These are phyloP conservation scores for Periophthalmodon schlosseri DNA, from an alignment of 2,113 vertebrate genomes.

Conservation along the genomic window DNA sequence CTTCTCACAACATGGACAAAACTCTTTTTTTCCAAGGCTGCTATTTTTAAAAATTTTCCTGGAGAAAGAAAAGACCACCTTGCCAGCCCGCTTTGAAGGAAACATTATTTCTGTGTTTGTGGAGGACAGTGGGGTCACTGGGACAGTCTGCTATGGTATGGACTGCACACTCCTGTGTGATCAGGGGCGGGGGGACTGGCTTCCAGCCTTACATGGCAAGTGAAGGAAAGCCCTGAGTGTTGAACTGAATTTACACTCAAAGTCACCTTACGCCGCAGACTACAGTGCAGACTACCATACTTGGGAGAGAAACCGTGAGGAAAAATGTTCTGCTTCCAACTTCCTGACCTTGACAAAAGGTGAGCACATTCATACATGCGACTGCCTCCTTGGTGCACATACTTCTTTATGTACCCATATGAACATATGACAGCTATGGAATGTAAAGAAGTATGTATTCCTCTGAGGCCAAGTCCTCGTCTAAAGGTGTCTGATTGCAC, in stretches of 20 bases:
- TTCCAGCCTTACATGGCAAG: constrained; percentile 73
- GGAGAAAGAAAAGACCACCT: constrained; percentile 50
- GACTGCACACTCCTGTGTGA: constrained; percentile 68
- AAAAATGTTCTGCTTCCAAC: constrained; percentile 64
- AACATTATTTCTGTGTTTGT: constrained; percentile 60
- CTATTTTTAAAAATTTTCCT: constrained; percentile 28
- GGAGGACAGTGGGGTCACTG: constrained; percentile 75
- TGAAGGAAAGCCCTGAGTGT: constrained; percentile 70
- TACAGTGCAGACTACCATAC: constrained; percentile 76
- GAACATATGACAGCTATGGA: constrained; percentile 99
- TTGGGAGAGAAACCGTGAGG: constrained; percentile 64
- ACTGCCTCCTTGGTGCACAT: constrained; percentile 94
- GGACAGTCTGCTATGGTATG: constrained; percentile 69
- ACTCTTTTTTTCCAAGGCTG: constrained; percentile 27
- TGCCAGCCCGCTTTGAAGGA: constrained; percentile 28
- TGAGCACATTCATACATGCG: constrained; percentile 64
- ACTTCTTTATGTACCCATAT: constrained; percentile 99
- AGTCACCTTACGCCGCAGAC: constrained; percentile 77
- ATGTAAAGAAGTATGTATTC: constrained; percentile 99
- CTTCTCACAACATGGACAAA: constrained; percentile 39
- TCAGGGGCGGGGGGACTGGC: constrained; percentile 62
- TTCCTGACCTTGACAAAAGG: constrained; percentile 71
- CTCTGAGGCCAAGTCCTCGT: constrained; percentile 84
- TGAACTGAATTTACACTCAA: constrained; percentile 77
- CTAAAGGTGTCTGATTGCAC: constrained; percentile 42